Evolutionary conservation across 2,113 vertebrate genomes (phyloP).

Genomic region (Crotalus horridus): DNA sequence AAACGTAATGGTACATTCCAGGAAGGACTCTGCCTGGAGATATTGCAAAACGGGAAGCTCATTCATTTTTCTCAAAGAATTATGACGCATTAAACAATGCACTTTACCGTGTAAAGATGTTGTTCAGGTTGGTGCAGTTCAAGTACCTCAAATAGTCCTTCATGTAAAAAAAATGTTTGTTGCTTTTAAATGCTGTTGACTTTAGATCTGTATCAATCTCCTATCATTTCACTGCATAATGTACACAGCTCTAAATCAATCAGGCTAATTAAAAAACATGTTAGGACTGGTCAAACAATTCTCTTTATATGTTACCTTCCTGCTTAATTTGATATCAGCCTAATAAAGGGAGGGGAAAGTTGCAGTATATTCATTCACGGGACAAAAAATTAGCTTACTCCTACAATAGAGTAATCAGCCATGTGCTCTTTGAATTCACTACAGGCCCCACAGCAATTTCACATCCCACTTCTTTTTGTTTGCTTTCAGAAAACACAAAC

Average conservation of each 20-base stretch:
- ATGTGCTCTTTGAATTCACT: neutral
- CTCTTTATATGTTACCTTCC: neutral
- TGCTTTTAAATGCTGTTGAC: neutral
- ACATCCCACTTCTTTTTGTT: neutral
- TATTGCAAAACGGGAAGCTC: neutral
- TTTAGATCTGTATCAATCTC: neutral
- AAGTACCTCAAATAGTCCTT: neutral
- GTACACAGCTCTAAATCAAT: neutral
- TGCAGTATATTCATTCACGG: neutral
- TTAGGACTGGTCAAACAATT: neutral
- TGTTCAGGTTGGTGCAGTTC: neutral
- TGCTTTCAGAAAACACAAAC: neutral
- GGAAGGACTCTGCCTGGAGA: neutral
- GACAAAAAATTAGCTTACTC: neutral
- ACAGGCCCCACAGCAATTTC: neutral
- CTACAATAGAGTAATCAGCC: neutral
- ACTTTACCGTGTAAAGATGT: neutral
- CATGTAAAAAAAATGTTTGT: neutral
- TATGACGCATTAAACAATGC: neutral
- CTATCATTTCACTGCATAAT: neutral
- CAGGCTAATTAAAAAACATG: neutral
- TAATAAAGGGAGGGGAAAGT: neutral
- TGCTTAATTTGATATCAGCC: neutral
- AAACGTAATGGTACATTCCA: neutral
- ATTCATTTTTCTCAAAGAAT: neutral